Base-by-base conservation (phyloP, 2,113 vertebrate genomes). In the Sinosuthora webbiana region DNA sequence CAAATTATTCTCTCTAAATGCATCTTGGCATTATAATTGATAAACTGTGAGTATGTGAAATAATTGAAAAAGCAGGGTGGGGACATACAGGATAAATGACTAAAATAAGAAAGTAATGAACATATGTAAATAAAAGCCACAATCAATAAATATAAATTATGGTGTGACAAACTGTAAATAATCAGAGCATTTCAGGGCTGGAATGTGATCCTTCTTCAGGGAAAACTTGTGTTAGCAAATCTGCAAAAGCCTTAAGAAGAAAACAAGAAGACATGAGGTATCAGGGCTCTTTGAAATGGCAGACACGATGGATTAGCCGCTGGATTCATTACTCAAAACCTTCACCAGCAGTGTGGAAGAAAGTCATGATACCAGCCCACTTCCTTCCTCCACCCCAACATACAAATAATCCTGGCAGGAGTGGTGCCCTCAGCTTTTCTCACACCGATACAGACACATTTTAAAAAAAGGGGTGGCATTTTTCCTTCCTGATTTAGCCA, bases 61-160 rank as follows among this genome's bases (percentile, higher is more conserved):
- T 95, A 95, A 97, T 96, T 97, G 94, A 76, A 92, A 95, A 94
- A 95, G 82, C 64, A 15, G 45, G 71, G 69, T 83, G 89, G 87
- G 62, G 28, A 64, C 63, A n/a, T 14, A 24, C 27, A 92, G 87
- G 87, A 94, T 94, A 94, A 94, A 97, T 83, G 74, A 94, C 75
- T 79, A 73, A 97, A 97, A 95, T 76, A 90, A 68, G 90, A 91
- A 91, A 94, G 81, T 86, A 97, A 96, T 96, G 96, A 96, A 90
- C 91, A 89, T 2, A 50, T 95, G 94, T 96, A 97, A 96, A 85
- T 96, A 96, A 93, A 93, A 93, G 86, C 56, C 91, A 93, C 83
- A 91, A 96, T 96, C 83, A 88, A 97, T 97, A 97, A 87, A 94
- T 96, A 95, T 84, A 95, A 97, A 95, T 97, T 95, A 86, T 4